Percentiles rank a stretch among this genome's conserved stretches.
Evolutionary conservation across 1,140 invertebrate genomes (phyloP).

Genomic region (Archivesica marissinica): DNA sequence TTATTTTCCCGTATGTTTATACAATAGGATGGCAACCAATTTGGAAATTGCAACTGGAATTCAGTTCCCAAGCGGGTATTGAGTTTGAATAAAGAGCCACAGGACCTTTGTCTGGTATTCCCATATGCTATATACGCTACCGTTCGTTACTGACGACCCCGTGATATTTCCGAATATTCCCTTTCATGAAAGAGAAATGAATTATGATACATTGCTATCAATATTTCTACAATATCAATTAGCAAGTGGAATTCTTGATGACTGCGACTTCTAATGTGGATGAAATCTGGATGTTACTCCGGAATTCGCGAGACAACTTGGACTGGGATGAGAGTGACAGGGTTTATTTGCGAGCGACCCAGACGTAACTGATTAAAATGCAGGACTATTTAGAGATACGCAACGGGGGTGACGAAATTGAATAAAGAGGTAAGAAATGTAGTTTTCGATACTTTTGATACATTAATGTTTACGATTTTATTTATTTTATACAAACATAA

Average conservation of each 20-base stretch:
- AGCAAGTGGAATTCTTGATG: conserved; percentile 6
- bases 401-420: neutral
- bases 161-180: conserved; percentile 2
- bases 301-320: conserved; percentile 2
- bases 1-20: conserved; percentile 8
- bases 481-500: too few relatives aligned
- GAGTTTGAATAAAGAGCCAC: neutral
- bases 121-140: neutral
- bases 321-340: neutral
- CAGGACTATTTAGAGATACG: neutral
- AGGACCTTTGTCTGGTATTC: conserved; percentile 4
- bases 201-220: conserved; percentile 29
- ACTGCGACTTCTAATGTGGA: neutral
- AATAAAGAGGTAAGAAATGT: conserved; percentile 23
- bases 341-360: neutral
- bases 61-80: neutral
- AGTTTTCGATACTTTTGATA: too few relatives aligned
- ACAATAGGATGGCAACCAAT: conserved; percentile 15
- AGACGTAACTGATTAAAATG: conserved; percentile 3
- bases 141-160: conserved; percentile 24
- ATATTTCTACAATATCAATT: conserved; percentile 23
- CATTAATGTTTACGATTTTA: too few relatives aligned
- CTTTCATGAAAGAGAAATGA: conserved; percentile 5
- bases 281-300: neutral
- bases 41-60: neutral